Evolutionary conservation across 2,888 invertebrate genomes (phyloP).

Genomic region (Hypena proboscidalis): DNA sequence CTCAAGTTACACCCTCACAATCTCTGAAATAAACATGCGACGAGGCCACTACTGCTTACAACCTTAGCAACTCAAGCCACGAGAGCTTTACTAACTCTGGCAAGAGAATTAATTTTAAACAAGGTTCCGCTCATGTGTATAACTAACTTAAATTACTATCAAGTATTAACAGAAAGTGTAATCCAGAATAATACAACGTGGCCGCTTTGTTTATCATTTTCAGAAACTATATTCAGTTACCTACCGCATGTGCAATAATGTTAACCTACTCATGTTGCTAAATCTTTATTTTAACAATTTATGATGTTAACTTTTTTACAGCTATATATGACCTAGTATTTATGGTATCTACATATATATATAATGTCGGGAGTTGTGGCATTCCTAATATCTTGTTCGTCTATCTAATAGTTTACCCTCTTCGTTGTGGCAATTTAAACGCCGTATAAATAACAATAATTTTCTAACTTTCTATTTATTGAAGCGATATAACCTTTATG

Average conservation of each 20-base stretch:
- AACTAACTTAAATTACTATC: conserved; percentile 66
- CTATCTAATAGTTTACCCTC: too few species aligned
- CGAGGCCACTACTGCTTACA: conserved; percentile 71
- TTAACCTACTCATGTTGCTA: not conserved
- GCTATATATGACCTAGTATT: too few species aligned
- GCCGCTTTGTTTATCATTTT: conserved; percentile 30
- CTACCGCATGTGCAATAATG: conserved; percentile 20
- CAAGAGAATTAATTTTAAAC: conserved; percentile 66
- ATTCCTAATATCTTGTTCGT: too few species aligned
- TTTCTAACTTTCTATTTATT: too few species aligned
- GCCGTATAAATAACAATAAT: too few species aligned
- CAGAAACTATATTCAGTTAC: conserved; percentile 29
- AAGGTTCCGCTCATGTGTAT: conserved; percentile 57
- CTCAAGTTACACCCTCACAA: conserved; percentile 76
- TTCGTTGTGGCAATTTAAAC: too few species aligned
- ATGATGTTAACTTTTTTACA: too few species aligned
- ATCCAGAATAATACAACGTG: conserved; percentile 27
- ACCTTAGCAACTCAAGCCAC: conserved; percentile 66
- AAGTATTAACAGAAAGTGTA: conserved; percentile 59
- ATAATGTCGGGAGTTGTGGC: too few species aligned
- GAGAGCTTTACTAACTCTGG: conserved; percentile 63
- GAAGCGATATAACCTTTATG: too few species aligned
- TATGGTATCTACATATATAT: too few species aligned
- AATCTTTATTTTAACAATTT: conserved; percentile 3
- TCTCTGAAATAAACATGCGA: conserved; percentile 78